Conservation (phyloP, 2,113 vertebrate species). For the Elanoides forficatus region DNA sequence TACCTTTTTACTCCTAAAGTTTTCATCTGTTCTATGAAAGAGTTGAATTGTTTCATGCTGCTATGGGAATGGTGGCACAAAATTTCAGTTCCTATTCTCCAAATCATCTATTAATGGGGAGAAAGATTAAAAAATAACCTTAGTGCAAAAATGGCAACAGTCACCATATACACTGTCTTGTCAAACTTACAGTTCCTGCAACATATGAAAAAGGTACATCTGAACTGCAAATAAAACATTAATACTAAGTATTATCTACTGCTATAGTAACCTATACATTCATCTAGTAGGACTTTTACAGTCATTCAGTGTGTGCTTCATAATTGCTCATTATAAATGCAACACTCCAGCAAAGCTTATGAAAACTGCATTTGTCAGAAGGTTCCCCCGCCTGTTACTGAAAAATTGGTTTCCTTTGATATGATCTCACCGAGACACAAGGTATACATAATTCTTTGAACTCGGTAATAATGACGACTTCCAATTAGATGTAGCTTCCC, state of each 20-base stretch:
- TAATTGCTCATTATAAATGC: not conserved
- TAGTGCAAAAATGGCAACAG: not conserved
- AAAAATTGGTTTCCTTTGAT: not conserved
- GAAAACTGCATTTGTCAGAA: not conserved
- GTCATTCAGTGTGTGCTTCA: not conserved
- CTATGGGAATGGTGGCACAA: slow-evolving; percentile 82
- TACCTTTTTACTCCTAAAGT: slow-evolving; percentile 81
- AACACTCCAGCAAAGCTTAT: not conserved
- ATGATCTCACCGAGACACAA: not conserved
- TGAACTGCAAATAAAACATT: not conserved
- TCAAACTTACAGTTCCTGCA: not conserved
- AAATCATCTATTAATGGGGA: slow-evolving; percentile 74
- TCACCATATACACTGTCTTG: not conserved
- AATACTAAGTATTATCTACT: not conserved
- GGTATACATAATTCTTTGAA: not conserved
- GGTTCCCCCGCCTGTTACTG: not conserved
- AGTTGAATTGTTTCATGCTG: slow-evolving; percentile 77
- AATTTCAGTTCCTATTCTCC: slow-evolving; percentile 87
- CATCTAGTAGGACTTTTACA: not conserved
- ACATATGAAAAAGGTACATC: not conserved
- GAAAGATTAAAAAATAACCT: not conserved
- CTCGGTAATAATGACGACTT: not conserved
- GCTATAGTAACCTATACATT: not conserved
- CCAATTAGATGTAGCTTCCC: not conserved
- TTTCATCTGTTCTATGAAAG: slow-evolving; percentile 87